phyloP scores from a whole-genome alignment of 2,888 invertebrate species.

The Andrena minutula region DNA sequence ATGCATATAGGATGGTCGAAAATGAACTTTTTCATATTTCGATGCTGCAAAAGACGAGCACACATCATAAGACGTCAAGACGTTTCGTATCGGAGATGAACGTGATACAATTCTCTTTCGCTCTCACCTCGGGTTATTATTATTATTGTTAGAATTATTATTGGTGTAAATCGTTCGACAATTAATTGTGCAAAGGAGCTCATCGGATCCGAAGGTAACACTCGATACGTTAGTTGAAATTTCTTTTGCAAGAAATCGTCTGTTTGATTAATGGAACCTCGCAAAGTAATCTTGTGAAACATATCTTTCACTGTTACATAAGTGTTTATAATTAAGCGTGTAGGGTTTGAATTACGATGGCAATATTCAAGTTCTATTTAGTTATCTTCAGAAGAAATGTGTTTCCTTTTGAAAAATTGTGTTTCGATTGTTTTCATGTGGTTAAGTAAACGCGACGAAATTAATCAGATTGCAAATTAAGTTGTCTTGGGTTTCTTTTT shows the following conservation, averaged over 20 bases:
- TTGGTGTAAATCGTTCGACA: constrained; percentile 33
- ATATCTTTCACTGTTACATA: constrained; percentile 33
- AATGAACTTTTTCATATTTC: constrained; percentile 55
- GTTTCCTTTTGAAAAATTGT: not conserved
- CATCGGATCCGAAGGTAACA: constrained; percentile 45
- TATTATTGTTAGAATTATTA: constrained; percentile 41
- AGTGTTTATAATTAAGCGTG: not conserved
- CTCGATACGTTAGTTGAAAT: constrained; percentile 19
- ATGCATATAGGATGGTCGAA: constrained; percentile 61
- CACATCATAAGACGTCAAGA: constrained; percentile 29
- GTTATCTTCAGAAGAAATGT: not conserved
- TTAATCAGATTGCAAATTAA: not conserved
- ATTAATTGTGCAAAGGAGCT: constrained; percentile 51
- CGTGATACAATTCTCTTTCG: constrained; percentile 21
- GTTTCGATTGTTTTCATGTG: not conserved
- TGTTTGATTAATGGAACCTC: constrained; percentile 1
- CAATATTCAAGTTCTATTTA: too few relatives aligned
- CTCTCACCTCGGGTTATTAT: constrained; percentile 39
- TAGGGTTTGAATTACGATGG: not conserved
- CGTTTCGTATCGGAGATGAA: constrained; percentile 15
- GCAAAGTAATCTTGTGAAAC: constrained; percentile 12
- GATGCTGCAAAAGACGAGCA: constrained; percentile 45
- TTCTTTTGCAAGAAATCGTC: constrained; percentile 10
- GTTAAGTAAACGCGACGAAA: not conserved
- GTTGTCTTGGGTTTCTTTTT: not conserved